Base-by-base conservation (phyloP, 1,140 invertebrate species). In the Dryas iulia region DNA sequence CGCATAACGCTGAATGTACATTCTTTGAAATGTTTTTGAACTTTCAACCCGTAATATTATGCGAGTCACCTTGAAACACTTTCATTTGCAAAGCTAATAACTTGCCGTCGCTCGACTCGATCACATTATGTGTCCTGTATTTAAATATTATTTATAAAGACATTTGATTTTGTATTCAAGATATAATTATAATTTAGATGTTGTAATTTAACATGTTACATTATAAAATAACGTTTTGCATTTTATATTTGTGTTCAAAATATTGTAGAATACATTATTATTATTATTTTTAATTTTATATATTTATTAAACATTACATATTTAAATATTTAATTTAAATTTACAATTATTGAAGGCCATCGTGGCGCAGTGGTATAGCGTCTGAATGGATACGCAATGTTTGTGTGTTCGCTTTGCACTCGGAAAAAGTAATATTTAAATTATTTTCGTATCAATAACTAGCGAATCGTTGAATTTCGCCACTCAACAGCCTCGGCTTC, bases 21-120 rank as follows among this genome's bases (percentile, higher is more conserved):
- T 47, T 47, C 39, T 47, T 47, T 47, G 39, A 8, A 14, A 6
- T 47, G 39, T 47, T 47, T 47, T 69, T 71, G 71, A 78, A 72
- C 77, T 76, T 76, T 72, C 67, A 54, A 77, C 72, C 66, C 60
- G 66, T 53, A 67, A 74, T 72, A 66, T 67, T 61, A 54, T 65
- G 57, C 63, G 53, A 64, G 25, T 74, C 56, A 59, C 78, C 78
- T 80, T 80, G 78, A 73, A 80, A 78, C 66, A 80, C 72, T 76
- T 80, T 80, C 70, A 56, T 71, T 67, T 59, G 59, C 30, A 21
- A 70, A 63, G 57, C 71, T 61, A 72, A 65, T 72, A 33, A 67
- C 61, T 69, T 68, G 52, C 63, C 39, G 74, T 57, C 56, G 33
- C 39, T 47, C 18, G 39, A 21, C 39, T 47, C 39, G 1, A 47